phyloP scores from a whole-genome alignment of 2,113 vertebrate species.

The Triplophysa tibetana region DNA sequence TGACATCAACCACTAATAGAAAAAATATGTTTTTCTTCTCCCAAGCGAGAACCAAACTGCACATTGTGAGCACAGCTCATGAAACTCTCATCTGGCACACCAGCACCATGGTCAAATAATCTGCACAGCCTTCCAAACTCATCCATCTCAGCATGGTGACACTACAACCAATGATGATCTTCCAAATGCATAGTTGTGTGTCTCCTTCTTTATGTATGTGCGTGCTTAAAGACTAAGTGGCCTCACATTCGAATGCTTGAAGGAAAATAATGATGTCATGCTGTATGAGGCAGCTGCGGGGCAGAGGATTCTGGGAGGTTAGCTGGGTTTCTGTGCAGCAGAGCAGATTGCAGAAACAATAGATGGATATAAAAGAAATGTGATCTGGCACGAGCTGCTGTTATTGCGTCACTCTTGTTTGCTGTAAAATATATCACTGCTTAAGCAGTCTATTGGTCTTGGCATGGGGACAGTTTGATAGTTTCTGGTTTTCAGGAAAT shows the following conservation, averaged over 20 bases:
- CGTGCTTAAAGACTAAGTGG: constrained; percentile 33
- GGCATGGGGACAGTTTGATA: constrained; percentile 46
- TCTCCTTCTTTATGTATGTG: constrained; percentile 10
- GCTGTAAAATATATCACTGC: constrained; percentile 56
- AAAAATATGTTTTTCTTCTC: constrained; percentile 40
- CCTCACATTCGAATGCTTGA: constrained; percentile 41
- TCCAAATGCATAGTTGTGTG: constrained; percentile 12
- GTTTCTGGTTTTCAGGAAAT: constrained; percentile 53
- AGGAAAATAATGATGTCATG: constrained; percentile 69
- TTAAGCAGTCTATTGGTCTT: constrained; percentile 34
- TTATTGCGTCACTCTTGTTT: constrained; percentile 65
- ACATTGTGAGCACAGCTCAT: not conserved
- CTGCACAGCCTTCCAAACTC: not conserved
- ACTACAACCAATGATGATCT: constrained; percentile 36
- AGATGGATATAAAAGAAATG: constrained; percentile 70
- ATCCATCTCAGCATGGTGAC: constrained; percentile 36
- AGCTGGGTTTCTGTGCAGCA: constrained; percentile 48
- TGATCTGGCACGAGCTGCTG: constrained; percentile 64
- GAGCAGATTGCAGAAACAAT: constrained; percentile 65
- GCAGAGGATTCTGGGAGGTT: constrained; percentile 27
- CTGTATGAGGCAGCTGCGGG: constrained; percentile 51
- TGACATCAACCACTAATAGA: constrained; percentile 23
- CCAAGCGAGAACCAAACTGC: constrained; percentile 10
- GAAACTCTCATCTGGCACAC: constrained; percentile 33
- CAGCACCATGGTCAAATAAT: constrained; percentile 22